A percentile compares a stretch with the other conserved stretches of the same genome.
Conservation (phyloP, 1,140 invertebrate genomes). For the Matsumurasca onukii region DNA sequence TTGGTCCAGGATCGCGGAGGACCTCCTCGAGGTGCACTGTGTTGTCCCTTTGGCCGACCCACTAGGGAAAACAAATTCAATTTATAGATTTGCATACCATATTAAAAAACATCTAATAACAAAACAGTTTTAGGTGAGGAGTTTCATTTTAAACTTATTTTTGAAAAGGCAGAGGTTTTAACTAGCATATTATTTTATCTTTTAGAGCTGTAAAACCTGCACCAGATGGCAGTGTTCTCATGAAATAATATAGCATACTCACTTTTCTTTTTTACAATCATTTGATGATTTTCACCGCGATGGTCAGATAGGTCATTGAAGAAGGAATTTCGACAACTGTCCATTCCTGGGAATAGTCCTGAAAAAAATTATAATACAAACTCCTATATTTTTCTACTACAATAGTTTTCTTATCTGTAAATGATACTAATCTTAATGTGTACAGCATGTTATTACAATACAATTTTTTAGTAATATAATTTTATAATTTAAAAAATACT, state of each 20-base stretch:
- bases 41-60: conserved; percentile 79
- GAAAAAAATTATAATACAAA: conserved; percentile 21
- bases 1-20: conserved; percentile 89
- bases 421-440: too few species aligned
- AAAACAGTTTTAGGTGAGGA: too few species aligned
- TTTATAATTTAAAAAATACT: too few species aligned
- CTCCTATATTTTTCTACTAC: not conserved
- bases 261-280: conserved; percentile 47
- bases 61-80: conserved; percentile 43
- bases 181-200: not conserved
- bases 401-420: too few species aligned
- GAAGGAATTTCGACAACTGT: conserved; percentile 66
- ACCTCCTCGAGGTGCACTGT: conserved; percentile 83
- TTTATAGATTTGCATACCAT: not conserved
- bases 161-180: not conserved
- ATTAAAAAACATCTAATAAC: too few species aligned
- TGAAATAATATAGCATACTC: too few species aligned
- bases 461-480: too few species aligned
- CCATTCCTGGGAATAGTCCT: conserved; percentile 67
- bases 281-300: conserved; percentile 48
- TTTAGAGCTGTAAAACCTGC: too few species aligned
- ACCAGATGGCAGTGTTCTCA: too few species aligned
- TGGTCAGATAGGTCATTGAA: conserved; percentile 66
- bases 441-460: too few species aligned
- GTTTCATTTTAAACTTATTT: not conserved